Percentiles rank a stretch among this genome's conserved stretches.
These are phyloP conservation scores for Thomomys bottae DNA, from an alignment of 2,113 vertebrate species.

Conservation along the genomic window DNA sequence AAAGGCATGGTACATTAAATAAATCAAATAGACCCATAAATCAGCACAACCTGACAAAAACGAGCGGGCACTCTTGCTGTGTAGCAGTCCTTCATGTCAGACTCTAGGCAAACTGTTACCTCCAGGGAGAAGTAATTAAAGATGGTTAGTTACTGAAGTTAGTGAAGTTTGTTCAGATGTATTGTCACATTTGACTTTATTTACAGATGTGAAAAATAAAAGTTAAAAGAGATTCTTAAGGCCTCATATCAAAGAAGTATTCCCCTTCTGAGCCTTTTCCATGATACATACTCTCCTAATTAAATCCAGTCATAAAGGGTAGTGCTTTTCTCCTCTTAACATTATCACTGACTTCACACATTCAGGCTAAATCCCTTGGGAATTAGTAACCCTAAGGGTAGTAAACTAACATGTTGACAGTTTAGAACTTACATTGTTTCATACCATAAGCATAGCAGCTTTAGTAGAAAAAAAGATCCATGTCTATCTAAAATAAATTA, in stretches of 20 bases:
- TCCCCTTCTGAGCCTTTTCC: not conserved
- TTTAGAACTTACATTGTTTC: not conserved
- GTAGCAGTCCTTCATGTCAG: constrained; percentile 39
- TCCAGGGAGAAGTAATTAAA: constrained; percentile 49
- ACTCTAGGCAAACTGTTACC: constrained; percentile 58
- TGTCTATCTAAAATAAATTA: not conserved
- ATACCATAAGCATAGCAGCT: not conserved
- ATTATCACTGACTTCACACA: not conserved
- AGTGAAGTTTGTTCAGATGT: not conserved
- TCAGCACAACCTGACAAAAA: constrained; percentile 68
- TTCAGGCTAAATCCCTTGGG: not conserved
- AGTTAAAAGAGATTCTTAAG: not conserved
- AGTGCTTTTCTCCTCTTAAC: not conserved
- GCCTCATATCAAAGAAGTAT: not conserved
- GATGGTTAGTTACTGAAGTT: not conserved
- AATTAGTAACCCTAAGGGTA: not conserved
- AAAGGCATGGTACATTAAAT: constrained; percentile 75
- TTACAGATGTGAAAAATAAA: not conserved
- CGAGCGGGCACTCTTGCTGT: constrained; percentile 16
- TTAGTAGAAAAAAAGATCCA: not conserved
- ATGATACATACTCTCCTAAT: not conserved
- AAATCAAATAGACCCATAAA: constrained; percentile 76
- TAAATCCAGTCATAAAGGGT: not conserved
- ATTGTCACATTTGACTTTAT: constrained; percentile 3
- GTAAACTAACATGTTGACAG: not conserved